Conservation (phyloP, 1,140 invertebrate genomes). For the Sinonovacula constricta region DNA sequence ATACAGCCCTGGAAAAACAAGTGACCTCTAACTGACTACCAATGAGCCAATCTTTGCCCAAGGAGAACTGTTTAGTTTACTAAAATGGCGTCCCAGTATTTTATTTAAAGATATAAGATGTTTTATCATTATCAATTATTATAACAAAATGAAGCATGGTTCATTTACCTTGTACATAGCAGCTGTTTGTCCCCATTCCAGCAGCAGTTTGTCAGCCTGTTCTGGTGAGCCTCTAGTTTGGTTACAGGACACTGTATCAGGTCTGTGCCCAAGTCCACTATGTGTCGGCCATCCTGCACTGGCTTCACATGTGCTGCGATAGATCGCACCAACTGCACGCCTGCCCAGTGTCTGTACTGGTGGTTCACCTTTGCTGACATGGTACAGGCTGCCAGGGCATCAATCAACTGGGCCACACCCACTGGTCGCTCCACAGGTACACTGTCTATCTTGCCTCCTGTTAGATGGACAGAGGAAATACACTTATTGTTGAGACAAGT, state of each 20-base stretch:
- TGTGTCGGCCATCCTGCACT: constrained; percentile 31
- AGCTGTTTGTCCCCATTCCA: constrained; percentile 78
- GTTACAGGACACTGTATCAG: constrained; percentile 77
- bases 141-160: no score
- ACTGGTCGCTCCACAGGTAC: constrained; percentile 14
- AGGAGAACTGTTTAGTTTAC: no score
- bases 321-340: constrained; percentile 81
- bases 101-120: no score
- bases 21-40: no score
- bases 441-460: neutral
- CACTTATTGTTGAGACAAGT: no score
- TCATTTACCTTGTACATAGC: constrained; percentile 81
- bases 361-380: constrained; percentile 80
- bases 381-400: constrained; percentile 83
- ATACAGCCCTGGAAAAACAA: no score
- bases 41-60: no score
- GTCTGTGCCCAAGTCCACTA: constrained; percentile 72
- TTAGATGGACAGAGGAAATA: constrained; percentile 8
- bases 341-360: constrained; percentile 82
- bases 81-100: no score
- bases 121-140: no score
- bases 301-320: constrained; percentile 63
- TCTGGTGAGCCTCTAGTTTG: constrained; percentile 82
- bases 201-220: constrained; percentile 78
- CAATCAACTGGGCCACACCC: constrained; percentile 80